Evolutionary conservation across 2,113 vertebrate species (phyloP).

Genomic region (Asarcornis scutulata): DNA sequence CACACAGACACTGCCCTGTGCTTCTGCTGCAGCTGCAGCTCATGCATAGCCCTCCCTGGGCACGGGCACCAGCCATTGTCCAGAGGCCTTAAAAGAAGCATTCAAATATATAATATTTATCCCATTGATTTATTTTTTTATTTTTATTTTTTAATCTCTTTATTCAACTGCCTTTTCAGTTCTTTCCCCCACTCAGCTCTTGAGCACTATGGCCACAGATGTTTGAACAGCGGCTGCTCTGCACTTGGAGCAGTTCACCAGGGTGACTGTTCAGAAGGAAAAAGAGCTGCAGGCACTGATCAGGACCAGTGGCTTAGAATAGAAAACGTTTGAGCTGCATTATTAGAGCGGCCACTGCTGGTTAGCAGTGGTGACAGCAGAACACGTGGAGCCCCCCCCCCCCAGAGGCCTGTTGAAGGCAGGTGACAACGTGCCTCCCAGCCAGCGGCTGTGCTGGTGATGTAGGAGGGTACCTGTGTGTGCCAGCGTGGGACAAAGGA

Average conservation of each 20-base stretch:
- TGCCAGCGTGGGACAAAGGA: accelerated
- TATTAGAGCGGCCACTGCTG: not conserved
- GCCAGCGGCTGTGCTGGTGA: not conserved
- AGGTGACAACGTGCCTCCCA: no score
- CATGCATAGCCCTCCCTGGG: not conserved
- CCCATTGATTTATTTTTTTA: not conserved
- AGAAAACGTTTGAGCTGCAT: not conserved
- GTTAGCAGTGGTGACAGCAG: no score
- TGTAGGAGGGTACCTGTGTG: accelerated
- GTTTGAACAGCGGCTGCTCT: slow-evolving; percentile 62
- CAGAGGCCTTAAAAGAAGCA: slow-evolving; percentile 46
- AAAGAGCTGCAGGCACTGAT: not conserved
- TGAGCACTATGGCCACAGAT: slow-evolving; percentile 61
- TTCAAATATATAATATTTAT: slow-evolving; percentile 29
- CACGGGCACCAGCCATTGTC: slow-evolving; percentile 11
- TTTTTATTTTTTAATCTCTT: not conserved
- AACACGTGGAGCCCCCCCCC: accelerated
- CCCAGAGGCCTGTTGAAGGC: not conserved
- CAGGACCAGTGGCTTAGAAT: not conserved
- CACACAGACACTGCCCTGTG: slow-evolving; percentile 44
- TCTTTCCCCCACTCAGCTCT: slow-evolving; percentile 23
- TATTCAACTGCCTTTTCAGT: slow-evolving; percentile 55
- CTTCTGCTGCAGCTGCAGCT: slow-evolving; percentile 40
- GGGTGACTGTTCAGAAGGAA: not conserved
- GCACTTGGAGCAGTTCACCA: slow-evolving; percentile 28